Conservation (phyloP, 2,888 invertebrate species). For the Lasioglossum zephyrum region DNA sequence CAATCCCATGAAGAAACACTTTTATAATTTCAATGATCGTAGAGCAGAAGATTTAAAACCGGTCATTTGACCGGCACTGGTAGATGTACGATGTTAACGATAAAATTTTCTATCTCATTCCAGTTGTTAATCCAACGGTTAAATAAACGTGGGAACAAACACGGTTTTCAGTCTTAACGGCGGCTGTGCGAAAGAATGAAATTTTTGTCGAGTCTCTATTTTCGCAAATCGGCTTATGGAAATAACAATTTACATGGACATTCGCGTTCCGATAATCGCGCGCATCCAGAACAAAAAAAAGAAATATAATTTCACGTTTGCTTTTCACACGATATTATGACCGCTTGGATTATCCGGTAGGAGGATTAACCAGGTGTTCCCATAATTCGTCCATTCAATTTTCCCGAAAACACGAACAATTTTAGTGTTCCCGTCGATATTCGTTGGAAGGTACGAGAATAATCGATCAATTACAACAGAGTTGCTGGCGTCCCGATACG, state of each 20-base stretch:
- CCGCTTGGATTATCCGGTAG: neutral
- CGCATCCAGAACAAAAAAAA: neutral
- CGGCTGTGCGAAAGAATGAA: neutral
- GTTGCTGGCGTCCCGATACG: neutral
- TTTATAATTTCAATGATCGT: too few species aligned
- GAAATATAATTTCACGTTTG: neutral
- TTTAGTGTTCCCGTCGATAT: neutral
- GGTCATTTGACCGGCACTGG: too few species aligned
- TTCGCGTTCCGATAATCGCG: neutral
- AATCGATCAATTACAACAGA: neutral
- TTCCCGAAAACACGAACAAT: neutral
- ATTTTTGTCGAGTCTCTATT: neutral
- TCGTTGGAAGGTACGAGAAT: neutral
- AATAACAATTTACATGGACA: constrained; percentile 1
- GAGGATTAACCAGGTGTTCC: neutral
- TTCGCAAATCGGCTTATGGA: neutral
- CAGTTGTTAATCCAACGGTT: too few species aligned
- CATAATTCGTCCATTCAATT: neutral
- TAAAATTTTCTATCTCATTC: too few species aligned
- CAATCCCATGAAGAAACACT: too few species aligned
- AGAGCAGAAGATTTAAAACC: too few species aligned
- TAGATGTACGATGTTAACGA: too few species aligned
- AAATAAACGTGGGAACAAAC: neutral
- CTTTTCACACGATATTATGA: neutral
- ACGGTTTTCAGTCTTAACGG: neutral